Conservation (phyloP, 2,888 invertebrate genomes). For the Brachyptera risi region DNA sequence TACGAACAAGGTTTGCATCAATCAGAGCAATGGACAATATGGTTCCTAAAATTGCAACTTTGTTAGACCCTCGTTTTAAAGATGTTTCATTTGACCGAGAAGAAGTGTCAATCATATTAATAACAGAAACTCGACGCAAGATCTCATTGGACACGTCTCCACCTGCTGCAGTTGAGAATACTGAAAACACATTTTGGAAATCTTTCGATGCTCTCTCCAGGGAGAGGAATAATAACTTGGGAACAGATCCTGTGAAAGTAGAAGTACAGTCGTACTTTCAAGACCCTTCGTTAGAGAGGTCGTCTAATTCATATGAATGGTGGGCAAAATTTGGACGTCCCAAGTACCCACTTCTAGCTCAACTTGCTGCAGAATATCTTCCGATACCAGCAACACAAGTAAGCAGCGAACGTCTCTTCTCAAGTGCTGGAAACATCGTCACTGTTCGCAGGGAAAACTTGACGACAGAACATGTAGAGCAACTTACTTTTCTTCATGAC, state of each 20-base stretch:
- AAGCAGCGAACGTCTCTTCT: conserved; percentile 25
- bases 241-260: not conserved
- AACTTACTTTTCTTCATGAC: too few relatives aligned
- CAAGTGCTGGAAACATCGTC: conserved; percentile 26
- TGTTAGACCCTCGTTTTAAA: conserved; percentile 20
- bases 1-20: not conserved
- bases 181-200: not conserved
- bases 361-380: conserved; percentile 23
- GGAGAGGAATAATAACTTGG: not conserved
- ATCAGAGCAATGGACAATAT: not conserved
- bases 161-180: not conserved
- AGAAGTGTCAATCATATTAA: not conserved
- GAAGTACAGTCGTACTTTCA: conserved; percentile 23
- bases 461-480: conserved; percentile 11
- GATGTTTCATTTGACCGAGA: not conserved
- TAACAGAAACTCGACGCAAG: too few relatives aligned
- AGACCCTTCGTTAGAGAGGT: conserved; percentile 29
- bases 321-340: conserved; percentile 31
- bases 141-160: too few relatives aligned
- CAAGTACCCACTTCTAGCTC: conserved; percentile 36
- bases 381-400: not conserved
- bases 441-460: not conserved
- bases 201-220: not conserved
- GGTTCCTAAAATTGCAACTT: not conserved
- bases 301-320: conserved; percentile 35